Evolutionary conservation across 1,140 invertebrate species (phyloP).

Genomic region (Hetaerina americana): DNA sequence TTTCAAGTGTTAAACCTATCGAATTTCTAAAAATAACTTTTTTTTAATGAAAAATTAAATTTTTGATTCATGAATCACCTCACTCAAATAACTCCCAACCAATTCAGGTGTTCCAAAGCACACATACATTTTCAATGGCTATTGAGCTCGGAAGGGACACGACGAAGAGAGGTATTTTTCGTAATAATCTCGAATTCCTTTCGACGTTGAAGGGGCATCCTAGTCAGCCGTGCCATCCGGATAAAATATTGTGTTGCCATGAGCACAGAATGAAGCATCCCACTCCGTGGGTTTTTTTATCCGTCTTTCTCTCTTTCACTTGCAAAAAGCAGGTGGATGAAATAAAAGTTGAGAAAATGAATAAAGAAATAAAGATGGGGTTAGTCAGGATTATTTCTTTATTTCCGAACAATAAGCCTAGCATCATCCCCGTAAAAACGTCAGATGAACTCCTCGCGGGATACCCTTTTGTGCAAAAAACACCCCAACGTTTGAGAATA

Average conservation of each 20-base stretch:
- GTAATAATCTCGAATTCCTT: not conserved
- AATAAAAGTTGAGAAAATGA: too few species aligned
- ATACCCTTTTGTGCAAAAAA: not conserved
- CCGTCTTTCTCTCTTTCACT: not conserved
- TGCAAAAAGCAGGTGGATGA: not conserved
- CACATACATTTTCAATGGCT: not conserved
- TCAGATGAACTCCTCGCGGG: not conserved
- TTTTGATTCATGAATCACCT: too few species aligned
- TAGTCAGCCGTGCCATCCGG: not conserved
- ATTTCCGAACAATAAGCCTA: not conserved
- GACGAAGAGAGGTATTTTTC: not conserved
- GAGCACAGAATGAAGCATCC: not conserved
- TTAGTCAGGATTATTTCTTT: slow-evolving; percentile 1
- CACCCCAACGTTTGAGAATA: not conserved
- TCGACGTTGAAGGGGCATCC: not conserved
- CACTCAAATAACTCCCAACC: not conserved
- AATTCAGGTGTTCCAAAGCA: not conserved
- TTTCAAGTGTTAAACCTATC: too few species aligned
- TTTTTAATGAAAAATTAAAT: too few species aligned
- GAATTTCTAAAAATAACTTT: too few species aligned
- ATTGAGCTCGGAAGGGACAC: too few species aligned
- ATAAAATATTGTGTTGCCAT: not conserved
- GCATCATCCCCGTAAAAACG: not conserved
- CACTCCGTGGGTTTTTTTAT: too few species aligned
- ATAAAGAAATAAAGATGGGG: not conserved